Evolutionary conservation across 2,797 vertebrate species (phyloP).

Genomic region (Neomorphus geoffroyi): DNA sequence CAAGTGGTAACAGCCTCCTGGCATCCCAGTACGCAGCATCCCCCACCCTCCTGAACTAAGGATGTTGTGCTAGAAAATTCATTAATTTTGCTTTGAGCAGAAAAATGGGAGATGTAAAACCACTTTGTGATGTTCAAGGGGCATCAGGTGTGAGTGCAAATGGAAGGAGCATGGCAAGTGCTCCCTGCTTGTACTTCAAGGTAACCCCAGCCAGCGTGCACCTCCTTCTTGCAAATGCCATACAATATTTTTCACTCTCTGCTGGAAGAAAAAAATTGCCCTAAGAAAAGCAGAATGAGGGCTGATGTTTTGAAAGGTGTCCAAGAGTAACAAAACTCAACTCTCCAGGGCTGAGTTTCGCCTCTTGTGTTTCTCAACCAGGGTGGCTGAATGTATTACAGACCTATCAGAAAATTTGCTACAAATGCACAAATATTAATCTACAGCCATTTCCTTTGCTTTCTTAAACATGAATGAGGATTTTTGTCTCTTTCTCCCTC

Average conservation of each 20-base stretch:
- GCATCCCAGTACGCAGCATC: neutral
- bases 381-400: slow-evolving; percentile 73
- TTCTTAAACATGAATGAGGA: slow-evolving; percentile 82
- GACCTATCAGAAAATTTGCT: slow-evolving; percentile 70
- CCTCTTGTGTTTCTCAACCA: slow-evolving; percentile 75
- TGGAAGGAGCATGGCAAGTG: neutral
- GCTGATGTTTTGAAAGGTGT: slow-evolving; percentile 77
- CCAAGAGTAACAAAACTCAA: slow-evolving; percentile 79
- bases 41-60: neutral
- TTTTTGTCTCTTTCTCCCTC: slow-evolving; percentile 80
- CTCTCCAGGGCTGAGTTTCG: slow-evolving; percentile 72
- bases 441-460: slow-evolving; percentile 79
- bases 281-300: slow-evolving; percentile 70
- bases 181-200: neutral
- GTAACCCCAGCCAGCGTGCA: neutral
- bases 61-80: neutral
- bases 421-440: slow-evolving; percentile 78
- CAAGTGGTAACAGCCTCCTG: neutral
- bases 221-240: slow-evolving; percentile 57
- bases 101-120: slow-evolving; percentile 10
- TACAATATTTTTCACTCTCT: slow-evolving; percentile 49
- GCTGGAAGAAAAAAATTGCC: slow-evolving; percentile 68
- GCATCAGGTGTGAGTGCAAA: neutral
- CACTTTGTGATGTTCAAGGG: neutral
- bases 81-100: neutral